Evolutionary conservation across 2,888 invertebrate species (phyloP).

Genomic region (Euzophera pinguis): DNA sequence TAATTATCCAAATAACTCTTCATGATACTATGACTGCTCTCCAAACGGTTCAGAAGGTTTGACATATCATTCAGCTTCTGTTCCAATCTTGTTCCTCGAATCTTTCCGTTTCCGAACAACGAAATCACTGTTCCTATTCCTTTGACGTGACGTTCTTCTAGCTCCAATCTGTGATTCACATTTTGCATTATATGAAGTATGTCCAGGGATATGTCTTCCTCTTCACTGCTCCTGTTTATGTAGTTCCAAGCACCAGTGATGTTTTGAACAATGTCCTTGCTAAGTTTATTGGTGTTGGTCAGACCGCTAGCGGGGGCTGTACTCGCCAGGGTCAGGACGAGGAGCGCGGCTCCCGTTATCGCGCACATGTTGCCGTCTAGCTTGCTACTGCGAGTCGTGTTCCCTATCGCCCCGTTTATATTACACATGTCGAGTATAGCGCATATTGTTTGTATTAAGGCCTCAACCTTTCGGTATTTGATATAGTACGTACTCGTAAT

Average conservation of each 20-base stretch:
- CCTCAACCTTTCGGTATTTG: no score
- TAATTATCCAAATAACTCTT: constrained; percentile 75
- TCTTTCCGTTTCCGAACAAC: constrained; percentile 56
- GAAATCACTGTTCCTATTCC: constrained; percentile 51
- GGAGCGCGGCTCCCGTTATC: constrained; percentile 44
- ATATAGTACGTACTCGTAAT: no score
- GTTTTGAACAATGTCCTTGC: constrained; percentile 80
- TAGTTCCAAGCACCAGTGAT: constrained; percentile 83
- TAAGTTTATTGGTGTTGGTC: constrained; percentile 80
- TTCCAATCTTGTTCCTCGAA: constrained; percentile 72
- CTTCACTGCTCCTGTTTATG: constrained; percentile 74
- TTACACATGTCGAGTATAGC: neutral
- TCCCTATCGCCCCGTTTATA: neutral
- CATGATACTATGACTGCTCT: constrained; percentile 81
- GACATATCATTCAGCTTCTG: constrained; percentile 81
- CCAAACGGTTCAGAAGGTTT: constrained; percentile 80
- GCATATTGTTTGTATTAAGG: neutral
- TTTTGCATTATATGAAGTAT: neutral
- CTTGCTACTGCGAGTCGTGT: neutral
- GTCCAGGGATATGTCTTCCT: neutral
- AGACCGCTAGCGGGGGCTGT: constrained; percentile 51
- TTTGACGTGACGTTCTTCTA: constrained; percentile 34
- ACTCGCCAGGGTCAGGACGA: constrained; percentile 36
- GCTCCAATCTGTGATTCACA: neutral
- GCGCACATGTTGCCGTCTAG: neutral